Evolutionary conservation across 2,888 invertebrate species (phyloP).

Genomic region (Drosophila buzzatii): DNA sequence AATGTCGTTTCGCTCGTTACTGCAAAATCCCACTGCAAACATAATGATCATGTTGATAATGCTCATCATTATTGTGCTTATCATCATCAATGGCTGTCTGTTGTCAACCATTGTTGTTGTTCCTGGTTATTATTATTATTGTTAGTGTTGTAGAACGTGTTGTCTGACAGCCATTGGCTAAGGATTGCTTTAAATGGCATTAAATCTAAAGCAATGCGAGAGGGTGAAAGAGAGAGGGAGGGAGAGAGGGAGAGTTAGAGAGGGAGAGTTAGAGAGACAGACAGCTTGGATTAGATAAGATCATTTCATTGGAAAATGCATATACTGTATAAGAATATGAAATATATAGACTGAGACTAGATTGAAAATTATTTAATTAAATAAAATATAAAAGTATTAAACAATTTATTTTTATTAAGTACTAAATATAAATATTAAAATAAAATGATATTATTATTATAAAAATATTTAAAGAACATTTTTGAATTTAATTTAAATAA

Average conservation of each 20-base stretch:
- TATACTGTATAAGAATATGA: too few relatives aligned
- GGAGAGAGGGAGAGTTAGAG: too few relatives aligned
- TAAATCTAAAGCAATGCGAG: constrained; percentile 15
- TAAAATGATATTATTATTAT: too few relatives aligned
- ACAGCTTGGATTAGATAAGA: constrained; percentile 1
- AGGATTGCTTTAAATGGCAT: constrained; percentile 22
- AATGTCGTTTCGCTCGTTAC: constrained; percentile 78
- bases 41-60: constrained; percentile 14
- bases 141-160: constrained; percentile 28
- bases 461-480: too few relatives aligned
- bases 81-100: constrained; percentile 4
- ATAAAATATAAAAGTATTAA: too few relatives aligned
- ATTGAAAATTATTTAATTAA: too few relatives aligned
- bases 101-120: constrained; percentile 17
- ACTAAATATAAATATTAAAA: too few relatives aligned
- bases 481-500: too few relatives aligned
- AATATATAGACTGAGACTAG: too few relatives aligned
- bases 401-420: too few relatives aligned
- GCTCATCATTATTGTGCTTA: constrained; percentile 13
- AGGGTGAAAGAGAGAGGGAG: not conserved
- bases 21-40: constrained; percentile 29
- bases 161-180: constrained; percentile 38
- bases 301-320: constrained; percentile 4
- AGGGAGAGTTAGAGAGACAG: not conserved
- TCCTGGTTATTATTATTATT: not conserved